Conservation (phyloP, 2,888 invertebrate genomes). For the Philhelius pedissequus region DNA sequence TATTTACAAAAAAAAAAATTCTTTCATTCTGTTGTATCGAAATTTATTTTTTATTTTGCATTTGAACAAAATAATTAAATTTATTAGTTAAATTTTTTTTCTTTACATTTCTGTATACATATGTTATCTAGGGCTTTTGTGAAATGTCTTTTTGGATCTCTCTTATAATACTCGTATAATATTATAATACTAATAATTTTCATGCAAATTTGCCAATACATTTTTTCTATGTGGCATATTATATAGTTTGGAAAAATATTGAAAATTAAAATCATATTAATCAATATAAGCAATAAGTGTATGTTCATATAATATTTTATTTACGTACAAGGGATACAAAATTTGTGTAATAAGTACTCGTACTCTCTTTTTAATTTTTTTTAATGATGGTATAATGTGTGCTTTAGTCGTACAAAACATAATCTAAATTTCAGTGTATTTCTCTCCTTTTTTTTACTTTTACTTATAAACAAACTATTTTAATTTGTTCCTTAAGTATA, state of each 20-base stretch:
- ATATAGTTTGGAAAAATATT: slow-evolving; percentile 2
- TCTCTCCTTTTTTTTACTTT: slow-evolving; percentile 19
- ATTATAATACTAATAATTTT: too few relatives aligned
- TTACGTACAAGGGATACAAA: slow-evolving; percentile 9
- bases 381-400: slow-evolving; percentile 51
- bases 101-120: neutral
- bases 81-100: neutral
- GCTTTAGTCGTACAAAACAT: slow-evolving; percentile 56
- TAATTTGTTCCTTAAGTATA: neutral
- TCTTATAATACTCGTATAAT: too few relatives aligned
- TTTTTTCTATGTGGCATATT: slow-evolving; percentile 36
- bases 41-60: slow-evolving; percentile 34
- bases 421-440: slow-evolving; percentile 57
- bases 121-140: slow-evolving; percentile 60
- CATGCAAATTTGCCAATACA: slow-evolving; percentile 30
- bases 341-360: slow-evolving; percentile 45
- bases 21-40: slow-evolving; percentile 8
- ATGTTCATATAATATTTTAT: slow-evolving; percentile 41
- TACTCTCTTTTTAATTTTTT: slow-evolving; percentile 12
- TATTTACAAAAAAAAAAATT: neutral
- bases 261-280: slow-evolving; percentile 21
- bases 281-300: slow-evolving; percentile 57
- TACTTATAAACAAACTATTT: neutral
- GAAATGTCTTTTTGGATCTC: slow-evolving; percentile 68
- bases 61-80: slow-evolving; percentile 9